Evolutionary conservation across 2,113 vertebrate genomes (phyloP).

Genomic region (Dipodomys merriami): DNA sequence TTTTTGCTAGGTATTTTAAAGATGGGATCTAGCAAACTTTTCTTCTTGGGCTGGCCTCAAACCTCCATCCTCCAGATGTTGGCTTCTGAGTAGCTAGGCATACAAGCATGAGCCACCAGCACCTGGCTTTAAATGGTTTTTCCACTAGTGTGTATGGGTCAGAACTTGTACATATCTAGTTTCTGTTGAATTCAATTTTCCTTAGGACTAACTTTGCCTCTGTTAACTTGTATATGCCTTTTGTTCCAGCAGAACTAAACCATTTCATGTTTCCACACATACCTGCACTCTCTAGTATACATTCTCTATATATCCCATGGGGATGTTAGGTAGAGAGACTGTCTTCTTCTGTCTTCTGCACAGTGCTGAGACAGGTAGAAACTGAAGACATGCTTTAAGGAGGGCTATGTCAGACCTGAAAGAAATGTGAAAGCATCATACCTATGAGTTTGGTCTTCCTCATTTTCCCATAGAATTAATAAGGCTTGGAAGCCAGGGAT

Average conservation of each 20-base stretch:
- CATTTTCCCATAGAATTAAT: conserved; percentile 27
- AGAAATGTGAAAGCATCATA: neutral
- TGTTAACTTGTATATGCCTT: neutral
- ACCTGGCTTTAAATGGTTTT: neutral
- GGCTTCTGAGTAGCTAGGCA: neutral
- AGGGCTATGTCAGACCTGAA: neutral
- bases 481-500: neutral
- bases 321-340: neutral
- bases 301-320: neutral
- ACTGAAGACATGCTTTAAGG: neutral
- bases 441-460: neutral
- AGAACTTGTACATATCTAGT: neutral
- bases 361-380: neutral
- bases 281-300: neutral
- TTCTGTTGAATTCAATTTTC: conserved; percentile 34
- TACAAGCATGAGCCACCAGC: neutral
- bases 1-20: no score
- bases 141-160: neutral
- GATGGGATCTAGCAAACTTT: no score
- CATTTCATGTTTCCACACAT: neutral
- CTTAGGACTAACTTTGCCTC: neutral
- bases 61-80: neutral
- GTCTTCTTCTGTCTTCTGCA: neutral
- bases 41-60: no score
- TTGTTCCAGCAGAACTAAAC: conserved; percentile 17